Evolutionary conservation across 2,113 vertebrate species (phyloP).

Genomic region (Egretta garzetta): DNA sequence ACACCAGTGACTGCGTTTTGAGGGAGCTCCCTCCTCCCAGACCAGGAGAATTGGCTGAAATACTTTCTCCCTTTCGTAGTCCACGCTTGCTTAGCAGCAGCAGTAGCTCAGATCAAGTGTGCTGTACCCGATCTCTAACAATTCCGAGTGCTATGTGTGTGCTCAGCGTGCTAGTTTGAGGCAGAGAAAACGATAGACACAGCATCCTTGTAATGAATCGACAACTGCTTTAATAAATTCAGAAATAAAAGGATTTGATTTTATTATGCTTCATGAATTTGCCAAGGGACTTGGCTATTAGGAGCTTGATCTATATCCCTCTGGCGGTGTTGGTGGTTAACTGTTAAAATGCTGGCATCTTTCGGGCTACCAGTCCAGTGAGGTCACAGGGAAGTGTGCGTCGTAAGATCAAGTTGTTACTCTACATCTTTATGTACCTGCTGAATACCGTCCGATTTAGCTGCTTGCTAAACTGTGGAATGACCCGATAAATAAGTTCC

Average conservation of each 20-base stretch:
- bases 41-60: neutral
- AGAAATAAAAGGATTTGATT: slow-evolving; percentile 28
- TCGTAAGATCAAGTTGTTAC: neutral
- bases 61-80: neutral
- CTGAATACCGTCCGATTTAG: neutral
- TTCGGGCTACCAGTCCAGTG: neutral
- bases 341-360: neutral
- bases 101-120: neutral
- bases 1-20: neutral
- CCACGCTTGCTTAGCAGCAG: neutral
- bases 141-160: neutral
- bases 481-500: neutral
- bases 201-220: slow-evolving; percentile 23
- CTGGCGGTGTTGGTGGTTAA: neutral
- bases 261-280: slow-evolving; percentile 47
- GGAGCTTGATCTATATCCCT: neutral
- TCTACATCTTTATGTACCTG: neutral
- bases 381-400: rapidly evolving
- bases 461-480: neutral
- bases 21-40: neutral
- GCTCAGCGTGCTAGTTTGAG: neutral
- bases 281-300: slow-evolving; percentile 19
- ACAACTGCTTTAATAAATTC: slow-evolving; percentile 50
- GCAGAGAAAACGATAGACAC: neutral
- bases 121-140: neutral